These are phyloP conservation scores for Itoplectis maculator DNA, from an alignment of 2,888 invertebrate species.

Conservation along the genomic window DNA sequence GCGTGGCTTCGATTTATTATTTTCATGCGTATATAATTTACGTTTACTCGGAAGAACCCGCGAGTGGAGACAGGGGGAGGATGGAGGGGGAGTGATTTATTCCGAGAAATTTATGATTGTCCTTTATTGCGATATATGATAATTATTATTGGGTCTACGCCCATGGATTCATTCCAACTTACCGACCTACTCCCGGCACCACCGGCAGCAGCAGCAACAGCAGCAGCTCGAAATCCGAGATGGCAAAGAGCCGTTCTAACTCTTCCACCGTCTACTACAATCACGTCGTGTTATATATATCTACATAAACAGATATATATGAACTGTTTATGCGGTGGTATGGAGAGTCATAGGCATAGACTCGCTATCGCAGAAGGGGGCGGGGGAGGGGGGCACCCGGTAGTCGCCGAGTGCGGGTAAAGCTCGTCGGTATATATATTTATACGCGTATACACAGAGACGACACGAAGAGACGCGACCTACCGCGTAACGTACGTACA, in stretches of 20 bases:
- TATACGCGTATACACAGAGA: slow-evolving; percentile 13
- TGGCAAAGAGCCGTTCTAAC: slow-evolving; percentile 57
- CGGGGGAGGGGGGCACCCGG: slow-evolving; percentile 56
- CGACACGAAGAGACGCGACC: too few relatives aligned
- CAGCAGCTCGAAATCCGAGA: slow-evolving; percentile 63
- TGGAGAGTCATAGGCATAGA: slow-evolving; percentile 22
- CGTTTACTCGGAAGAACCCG: not conserved
- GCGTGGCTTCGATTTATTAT: slow-evolving; percentile 3
- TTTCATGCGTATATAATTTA: not conserved
- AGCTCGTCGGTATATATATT: too few relatives aligned
- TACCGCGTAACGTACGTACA: not conserved
- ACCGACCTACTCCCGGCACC: slow-evolving; percentile 44
- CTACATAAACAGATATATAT: slow-evolving; percentile 7
- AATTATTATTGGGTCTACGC: slow-evolving; percentile 55
- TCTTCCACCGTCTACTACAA: slow-evolving; percentile 37
- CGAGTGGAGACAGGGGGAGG: too few relatives aligned
- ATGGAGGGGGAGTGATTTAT: slow-evolving; percentile 2
- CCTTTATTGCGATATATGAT: slow-evolving; percentile 11
- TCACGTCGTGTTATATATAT: slow-evolving; percentile 21
- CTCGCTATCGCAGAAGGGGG: slow-evolving; percentile 45
- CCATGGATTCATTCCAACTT: slow-evolving; percentile 58
- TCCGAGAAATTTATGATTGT: slow-evolving; percentile 16
- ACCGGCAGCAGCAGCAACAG: not conserved
- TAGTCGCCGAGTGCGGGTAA: slow-evolving; percentile 20
- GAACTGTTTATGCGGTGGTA: slow-evolving; percentile 45